Evolutionary conservation across 2,888 invertebrate genomes (phyloP), one percentile per base, ranked within the genome.

Genomic region (Empis livida): DNA sequence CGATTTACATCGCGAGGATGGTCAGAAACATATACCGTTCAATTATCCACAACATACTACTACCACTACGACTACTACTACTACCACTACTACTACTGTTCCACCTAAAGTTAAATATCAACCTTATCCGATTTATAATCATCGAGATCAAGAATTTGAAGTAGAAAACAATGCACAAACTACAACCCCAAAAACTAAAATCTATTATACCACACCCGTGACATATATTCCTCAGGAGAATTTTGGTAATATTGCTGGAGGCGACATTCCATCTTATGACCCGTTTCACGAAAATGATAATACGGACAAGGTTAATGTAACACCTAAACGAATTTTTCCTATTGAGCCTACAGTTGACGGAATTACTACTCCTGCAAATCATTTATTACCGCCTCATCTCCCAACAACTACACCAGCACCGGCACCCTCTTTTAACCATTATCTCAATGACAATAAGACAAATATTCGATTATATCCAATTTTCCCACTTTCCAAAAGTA

Each of bases 131-230:
- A 27, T 8, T 9, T 27, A 27, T 27, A 9, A 27, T 27, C 23
- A 8, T 8, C 23, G 23, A 4, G 23, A 27, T 27, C 23, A 27
- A 27, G 23, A 8, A 2, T 2, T 2, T 9, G 23, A 2, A 27
- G 9, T 8, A 27, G 9, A 27, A 27, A 4, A 27, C 2, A 27
- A 5, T 8, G 5, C 23, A 9, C 5, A 6, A 27, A 27, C 5
- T 27, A 27, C 23, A 27, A 27, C 23, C 23, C 46, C 51, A 11
- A 37, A 15, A 14, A 43, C 42, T 11, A 46, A 17, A 17, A 54
- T 52, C 45, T 63, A 61, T 46, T 63, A 63, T 49, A 62, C 64
- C 17, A 58, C 62, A 49, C 65, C 64, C 10, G 60, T 60, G 42
- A 57, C 56, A 16, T 41, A 23, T 6, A 27, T 45, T 35, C 58